These are phyloP conservation scores for Argya squamiceps DNA, from an alignment of 2,797 vertebrate species.

Conservation along the genomic window DNA sequence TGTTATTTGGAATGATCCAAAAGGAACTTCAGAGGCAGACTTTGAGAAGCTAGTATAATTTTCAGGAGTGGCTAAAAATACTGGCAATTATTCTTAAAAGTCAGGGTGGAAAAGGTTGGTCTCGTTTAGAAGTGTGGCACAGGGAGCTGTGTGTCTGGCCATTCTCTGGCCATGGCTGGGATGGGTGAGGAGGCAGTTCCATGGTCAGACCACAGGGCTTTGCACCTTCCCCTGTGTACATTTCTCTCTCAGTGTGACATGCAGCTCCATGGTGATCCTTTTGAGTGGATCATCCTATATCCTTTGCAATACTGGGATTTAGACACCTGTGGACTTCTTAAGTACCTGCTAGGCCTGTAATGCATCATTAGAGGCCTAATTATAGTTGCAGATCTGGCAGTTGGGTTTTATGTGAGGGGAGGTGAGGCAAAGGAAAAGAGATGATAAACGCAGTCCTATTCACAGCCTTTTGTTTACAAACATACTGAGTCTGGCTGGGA, in stretches of 20 bases:
- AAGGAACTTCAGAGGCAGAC: background rate
- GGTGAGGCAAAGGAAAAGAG: background rate
- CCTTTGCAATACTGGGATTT: background rate
- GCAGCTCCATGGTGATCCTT: background rate
- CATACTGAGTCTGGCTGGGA: background rate
- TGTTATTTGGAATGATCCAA: background rate
- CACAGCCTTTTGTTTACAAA: background rate
- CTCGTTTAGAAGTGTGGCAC: background rate
- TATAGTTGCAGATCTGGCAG: background rate
- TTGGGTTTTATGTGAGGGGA: background rate
- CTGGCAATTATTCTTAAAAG: background rate
- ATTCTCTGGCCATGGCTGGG: background rate
- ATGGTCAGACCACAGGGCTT: rapidly evolving
- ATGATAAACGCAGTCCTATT: background rate
- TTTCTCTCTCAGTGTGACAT: background rate
- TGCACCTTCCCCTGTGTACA: background rate
- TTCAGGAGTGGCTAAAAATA: background rate
- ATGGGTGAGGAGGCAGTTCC: rapidly evolving
- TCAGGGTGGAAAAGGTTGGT: background rate
- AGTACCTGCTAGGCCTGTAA: background rate
- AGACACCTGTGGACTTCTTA: background rate
- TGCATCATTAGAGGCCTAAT: background rate
- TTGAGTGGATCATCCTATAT: background rate
- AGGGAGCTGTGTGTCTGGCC: background rate
- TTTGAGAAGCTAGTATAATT: background rate